Evolutionary conservation across 2,888 invertebrate species (phyloP).

Genomic region (Synergus japonicus): DNA sequence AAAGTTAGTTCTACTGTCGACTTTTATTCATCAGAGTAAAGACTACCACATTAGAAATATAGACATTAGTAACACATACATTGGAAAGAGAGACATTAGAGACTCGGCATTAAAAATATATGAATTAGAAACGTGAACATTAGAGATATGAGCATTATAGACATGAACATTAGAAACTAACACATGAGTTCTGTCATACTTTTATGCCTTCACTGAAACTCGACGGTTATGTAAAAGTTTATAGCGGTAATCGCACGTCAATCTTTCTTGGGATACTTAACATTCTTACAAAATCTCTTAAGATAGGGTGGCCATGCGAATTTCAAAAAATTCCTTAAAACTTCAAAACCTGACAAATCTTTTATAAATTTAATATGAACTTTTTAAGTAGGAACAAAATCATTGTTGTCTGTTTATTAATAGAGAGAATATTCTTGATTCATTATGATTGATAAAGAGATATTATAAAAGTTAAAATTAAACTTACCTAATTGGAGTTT

Average conservation of each 20-base stretch:
- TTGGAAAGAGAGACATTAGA: slow-evolving; percentile 1
- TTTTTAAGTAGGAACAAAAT: too few species aligned
- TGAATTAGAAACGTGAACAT: background rate
- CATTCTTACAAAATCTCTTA: background rate
- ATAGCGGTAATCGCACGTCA: background rate
- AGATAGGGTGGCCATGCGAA: background rate
- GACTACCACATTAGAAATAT: background rate
- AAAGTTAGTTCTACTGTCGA: slow-evolving; percentile 20
- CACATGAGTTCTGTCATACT: background rate
- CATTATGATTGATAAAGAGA: background rate
- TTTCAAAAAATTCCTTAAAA: background rate
- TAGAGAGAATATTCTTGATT: background rate
- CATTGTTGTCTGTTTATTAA: background rate
- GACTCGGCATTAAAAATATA: background rate
- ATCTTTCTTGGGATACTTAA: background rate
- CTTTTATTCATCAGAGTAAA: slow-evolving; percentile 14
- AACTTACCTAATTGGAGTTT: slow-evolving; percentile 85
- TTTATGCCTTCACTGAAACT: background rate
- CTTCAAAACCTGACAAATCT: too few species aligned
- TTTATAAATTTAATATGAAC: too few species aligned
- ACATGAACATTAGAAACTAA: background rate
- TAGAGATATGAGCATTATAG: background rate
- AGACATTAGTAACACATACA: slow-evolving; percentile 5
- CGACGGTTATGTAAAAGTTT: background rate
- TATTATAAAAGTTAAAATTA: background rate